Evolutionary conservation across 2,797 vertebrate species (phyloP), one percentile per base, ranked within the genome.

Genomic region (Dromococcyx pavoninus): DNA sequence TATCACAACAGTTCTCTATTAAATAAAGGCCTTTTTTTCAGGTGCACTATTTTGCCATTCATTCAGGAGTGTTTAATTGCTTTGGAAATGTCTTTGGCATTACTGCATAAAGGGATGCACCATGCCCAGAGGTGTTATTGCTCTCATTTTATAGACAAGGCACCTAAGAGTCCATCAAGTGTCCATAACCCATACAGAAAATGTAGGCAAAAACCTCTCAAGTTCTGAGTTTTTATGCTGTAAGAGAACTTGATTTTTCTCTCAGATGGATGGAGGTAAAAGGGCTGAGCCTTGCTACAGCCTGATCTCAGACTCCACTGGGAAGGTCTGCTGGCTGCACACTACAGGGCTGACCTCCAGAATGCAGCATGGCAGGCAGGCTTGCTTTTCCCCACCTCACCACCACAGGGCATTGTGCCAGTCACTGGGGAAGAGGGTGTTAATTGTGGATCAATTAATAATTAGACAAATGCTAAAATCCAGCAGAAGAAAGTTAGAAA

Each of bases 361-460:
- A 53, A 37, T 2, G 2, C 35, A 83, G 41, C 0, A 0, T 5
- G 21, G 30, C 1, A 3, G 27, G 22, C 3, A 0, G 33, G 5
- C 24, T 73, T 79, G 41, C 23, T 54, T 43, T 88, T 56, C 21
- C 14, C 53, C 28, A 19, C 18, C 24, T 15, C 16, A 37, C 46
- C 2, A 1, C 21, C 4, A 1, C 1, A 0, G 13, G 23, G 13
- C 33, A 74, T 22, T 0, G 0, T 2, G 1, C 16, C 37, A 22
- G 37, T 27, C 41, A 7, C 24, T 2, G 1, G 11, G 37, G 22
- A 62, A 53, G 46, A 62, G 86, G 4, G 21, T 33, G 33, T 5
- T n/a, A 4, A 6, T 24, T 46, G 35, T 25, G 30, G 25, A 8
- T 46, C 46, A 22, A 39, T 39, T 27, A 1, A 1, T 51, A 67